Conservation (phyloP, 1,140 invertebrate genomes). For the Drosophila setifemur region DNA sequence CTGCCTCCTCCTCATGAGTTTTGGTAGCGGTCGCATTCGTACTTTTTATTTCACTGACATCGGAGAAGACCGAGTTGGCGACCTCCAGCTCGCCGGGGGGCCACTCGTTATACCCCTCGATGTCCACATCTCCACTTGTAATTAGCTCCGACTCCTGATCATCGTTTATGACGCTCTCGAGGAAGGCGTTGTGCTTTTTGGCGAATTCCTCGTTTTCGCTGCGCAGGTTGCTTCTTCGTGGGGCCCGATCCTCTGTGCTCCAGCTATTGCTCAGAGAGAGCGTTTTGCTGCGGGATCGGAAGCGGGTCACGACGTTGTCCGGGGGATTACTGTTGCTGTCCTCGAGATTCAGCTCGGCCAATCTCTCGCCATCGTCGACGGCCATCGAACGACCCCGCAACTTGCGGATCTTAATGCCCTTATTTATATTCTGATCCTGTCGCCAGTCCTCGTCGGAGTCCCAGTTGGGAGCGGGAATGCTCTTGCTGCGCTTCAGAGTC, state of each 20-base stretch:
- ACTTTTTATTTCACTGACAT: slow-evolving; percentile 31
- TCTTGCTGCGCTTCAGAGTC: slow-evolving; percentile 52
- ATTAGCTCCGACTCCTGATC: slow-evolving; percentile 5
- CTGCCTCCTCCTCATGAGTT: slow-evolving; percentile 25
- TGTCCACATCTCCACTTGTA: background rate
- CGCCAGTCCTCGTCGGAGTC: slow-evolving; percentile 48
- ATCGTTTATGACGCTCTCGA: slow-evolving; percentile 79
- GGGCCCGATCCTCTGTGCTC: slow-evolving; percentile 40
- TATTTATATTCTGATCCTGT: background rate
- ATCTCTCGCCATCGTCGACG: slow-evolving; percentile 11
- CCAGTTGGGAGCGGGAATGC: slow-evolving; percentile 36
- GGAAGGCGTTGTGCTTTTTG: slow-evolving; percentile 84
- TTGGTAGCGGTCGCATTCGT: background rate
- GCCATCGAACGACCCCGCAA: slow-evolving; percentile 24
- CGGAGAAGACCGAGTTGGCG: slow-evolving; percentile 39
- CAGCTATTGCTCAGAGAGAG: slow-evolving; percentile 31
- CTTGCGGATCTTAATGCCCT: background rate
- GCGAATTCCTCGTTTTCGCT: slow-evolving; percentile 85
- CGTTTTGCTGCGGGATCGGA: slow-evolving; percentile 53
- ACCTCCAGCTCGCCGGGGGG: slow-evolving; percentile 22
- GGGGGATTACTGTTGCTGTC: slow-evolving; percentile 34
- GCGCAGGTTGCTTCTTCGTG: slow-evolving; percentile 79
- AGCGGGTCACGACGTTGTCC: background rate
- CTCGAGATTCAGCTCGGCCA: slow-evolving; percentile 13
- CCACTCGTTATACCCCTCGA: slow-evolving; percentile 23